Evolutionary conservation across 2,797 vertebrate species (phyloP), one percentile per base, ranked within the genome.

Genomic region (Halcyon chelicuti): DNA sequence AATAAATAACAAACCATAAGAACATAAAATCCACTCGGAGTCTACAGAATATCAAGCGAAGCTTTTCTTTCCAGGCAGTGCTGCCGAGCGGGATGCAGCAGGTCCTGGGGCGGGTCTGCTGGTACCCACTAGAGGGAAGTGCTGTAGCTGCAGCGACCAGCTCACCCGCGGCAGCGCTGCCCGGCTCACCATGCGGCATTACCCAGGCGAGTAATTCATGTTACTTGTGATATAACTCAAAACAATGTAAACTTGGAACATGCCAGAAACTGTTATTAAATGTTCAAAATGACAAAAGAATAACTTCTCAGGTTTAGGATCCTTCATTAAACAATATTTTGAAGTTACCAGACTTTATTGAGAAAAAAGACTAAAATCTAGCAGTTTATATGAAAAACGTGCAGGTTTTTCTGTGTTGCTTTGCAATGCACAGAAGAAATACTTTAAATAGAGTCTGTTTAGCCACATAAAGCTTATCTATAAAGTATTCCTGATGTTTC

Each of bases 81-180:
- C 33, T 57, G 33, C 57, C 1, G 44, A 40, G 28, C 21, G 21
- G 74, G 73, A 39, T 47, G 44, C 66, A 57, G 80, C 22, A 54
- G 31, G 23, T 74, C 21, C 78, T 49, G 3, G 2, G 46, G 75
- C 58, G 3, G 2, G 52, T 58, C 42, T 44, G 61, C 18, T 55
- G 85, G 74, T 61, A 49, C 57, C 93, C 96, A 67, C 94, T 94
- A 95, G 95, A 88, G 96, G 96, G 97, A 25, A 91, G 95, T 92
- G 80, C 47, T 2, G 94, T 14, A 75, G 75, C 54, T 79, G 1
- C 0, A 84, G 66, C 81, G 28, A 37, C 15, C 73, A 11, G 14
- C 86, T 94, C 31, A 2, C 58, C 46, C 62, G 14, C 7, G 35
- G 46, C 55, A 61, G 6, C 2, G 14, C 44, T 39, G 21, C 13